A percentile compares a stretch with the other conserved stretches of the same genome.
phyloP scores from a whole-genome alignment of 2,888 invertebrate species.

The Melinaea menophilus region DNA sequence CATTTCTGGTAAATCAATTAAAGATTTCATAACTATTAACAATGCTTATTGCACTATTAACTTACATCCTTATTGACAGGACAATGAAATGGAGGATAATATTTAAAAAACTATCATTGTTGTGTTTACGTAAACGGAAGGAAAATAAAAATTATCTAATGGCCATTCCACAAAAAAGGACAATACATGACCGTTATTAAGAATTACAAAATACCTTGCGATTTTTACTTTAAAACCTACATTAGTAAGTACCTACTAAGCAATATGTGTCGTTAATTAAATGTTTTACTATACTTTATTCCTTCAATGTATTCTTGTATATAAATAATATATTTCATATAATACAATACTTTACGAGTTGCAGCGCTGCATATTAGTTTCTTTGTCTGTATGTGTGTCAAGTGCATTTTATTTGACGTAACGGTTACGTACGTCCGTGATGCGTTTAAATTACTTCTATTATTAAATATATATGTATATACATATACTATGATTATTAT shows the following conservation, averaged over 20 bases:
- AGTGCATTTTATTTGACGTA: conserved; percentile 24
- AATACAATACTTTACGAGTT: conserved; percentile 1
- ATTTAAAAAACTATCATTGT: no score
- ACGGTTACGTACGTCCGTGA: neutral
- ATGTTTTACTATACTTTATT: no score
- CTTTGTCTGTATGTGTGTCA: conserved; percentile 32
- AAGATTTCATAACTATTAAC: no score
- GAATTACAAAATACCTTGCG: no score
- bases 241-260: no score
- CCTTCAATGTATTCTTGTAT: no score
- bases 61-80: no score
- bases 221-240: no score
- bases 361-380: conserved; percentile 19
- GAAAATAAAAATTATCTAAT: neutral
- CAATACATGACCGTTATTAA: neutral
- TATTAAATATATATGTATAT: no score
- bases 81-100: neutral
- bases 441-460: neutral
- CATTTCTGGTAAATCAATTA: no score
- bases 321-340: neutral
- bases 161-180: neutral
- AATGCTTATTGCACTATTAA: neutral
- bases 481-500: no score
- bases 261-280: no score
- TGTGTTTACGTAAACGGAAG: neutral